Evolutionary conservation across 2,888 invertebrate genomes (phyloP), one percentile per base, ranked within the genome.

Genomic region (Mongoloraphidia duomilia): DNA sequence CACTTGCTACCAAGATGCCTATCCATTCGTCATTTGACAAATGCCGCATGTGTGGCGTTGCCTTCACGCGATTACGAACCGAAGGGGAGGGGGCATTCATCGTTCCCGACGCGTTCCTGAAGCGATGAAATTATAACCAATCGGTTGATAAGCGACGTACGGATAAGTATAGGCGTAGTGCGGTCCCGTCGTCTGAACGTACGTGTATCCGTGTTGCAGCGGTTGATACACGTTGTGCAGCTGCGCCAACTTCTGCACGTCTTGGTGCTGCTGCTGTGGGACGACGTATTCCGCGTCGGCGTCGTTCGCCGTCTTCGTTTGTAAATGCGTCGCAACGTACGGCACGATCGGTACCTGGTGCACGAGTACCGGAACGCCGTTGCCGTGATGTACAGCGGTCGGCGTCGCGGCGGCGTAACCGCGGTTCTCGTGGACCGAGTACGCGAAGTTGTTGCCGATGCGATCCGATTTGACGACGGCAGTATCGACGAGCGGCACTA

Each of bases 371-470:
- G 26, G 26, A 1, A 6, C 26, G 26, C 26, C 26, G 26, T 26
- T 6, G 6, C 26, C 26, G 26, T 26, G 26, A 6, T n/a, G n/a
- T n/a, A 26, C 26, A 6, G 1, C 26, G 26, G 5, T 26, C 26
- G 26, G 26, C 53, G 63, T 58, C 54, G 69, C 58, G 34, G 67
- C 64, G 49, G 69, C 64, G 59, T 73, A 73, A 14, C 72, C 73
- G 57, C 73, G 73, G 52, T 67, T 69, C 61, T 74, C 73, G 44
- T 69, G 63, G 41, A 70, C 68, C 57, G 69, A 71, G 63, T 75
- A 75, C 38, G 73, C 73, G 60, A 75, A 75, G 63, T 72, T 74
- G 49, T 73, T 72, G 47, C 73, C 74, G 49, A 73, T 57, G 34
- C 71, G 64, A 54, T 72, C 69, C 36, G 69, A 69, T 60, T 69